A percentile compares a stretch with the other conserved stretches of the same genome.
These are phyloP conservation scores for Drosophila sucinea DNA, from an alignment of 1,140 invertebrate genomes.

Conservation along the genomic window DNA sequence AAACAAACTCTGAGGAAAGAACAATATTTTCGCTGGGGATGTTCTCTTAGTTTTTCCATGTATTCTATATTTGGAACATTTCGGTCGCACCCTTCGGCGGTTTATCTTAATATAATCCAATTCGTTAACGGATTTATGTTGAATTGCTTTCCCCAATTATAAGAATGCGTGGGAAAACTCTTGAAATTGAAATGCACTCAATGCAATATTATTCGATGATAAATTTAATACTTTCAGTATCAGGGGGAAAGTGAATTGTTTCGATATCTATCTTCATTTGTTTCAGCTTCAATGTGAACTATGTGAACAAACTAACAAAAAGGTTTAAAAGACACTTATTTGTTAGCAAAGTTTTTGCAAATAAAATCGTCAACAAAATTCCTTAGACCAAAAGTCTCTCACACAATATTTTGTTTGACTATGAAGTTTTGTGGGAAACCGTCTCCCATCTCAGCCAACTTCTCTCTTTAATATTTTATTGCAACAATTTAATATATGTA, in stretches of 20 bases:
- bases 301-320: too few species aligned
- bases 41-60: neutral
- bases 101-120: conserved; percentile 19
- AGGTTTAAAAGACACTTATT: too few species aligned
- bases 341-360: neutral
- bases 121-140: conserved; percentile 44
- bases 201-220: conserved; percentile 3
- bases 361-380: too few species aligned
- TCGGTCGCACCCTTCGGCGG: neutral
- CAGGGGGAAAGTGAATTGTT: neutral
- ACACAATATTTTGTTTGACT: too few species aligned
- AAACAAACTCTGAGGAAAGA: neutral
- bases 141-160: neutral
- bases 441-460: neutral
- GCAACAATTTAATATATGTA: neutral
- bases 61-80: conserved; percentile 7
- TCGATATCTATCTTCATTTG: neutral
- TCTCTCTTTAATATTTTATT: neutral
- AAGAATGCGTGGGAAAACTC: conserved; percentile 36
- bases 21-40: neutral
- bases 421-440: too few species aligned
- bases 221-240: neutral
- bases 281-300: neutral
- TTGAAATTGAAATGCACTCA: conserved; percentile 37
- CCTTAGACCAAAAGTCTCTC: too few species aligned